Conservation (phyloP, 2,113 vertebrate species). For the Vidua macroura region DNA sequence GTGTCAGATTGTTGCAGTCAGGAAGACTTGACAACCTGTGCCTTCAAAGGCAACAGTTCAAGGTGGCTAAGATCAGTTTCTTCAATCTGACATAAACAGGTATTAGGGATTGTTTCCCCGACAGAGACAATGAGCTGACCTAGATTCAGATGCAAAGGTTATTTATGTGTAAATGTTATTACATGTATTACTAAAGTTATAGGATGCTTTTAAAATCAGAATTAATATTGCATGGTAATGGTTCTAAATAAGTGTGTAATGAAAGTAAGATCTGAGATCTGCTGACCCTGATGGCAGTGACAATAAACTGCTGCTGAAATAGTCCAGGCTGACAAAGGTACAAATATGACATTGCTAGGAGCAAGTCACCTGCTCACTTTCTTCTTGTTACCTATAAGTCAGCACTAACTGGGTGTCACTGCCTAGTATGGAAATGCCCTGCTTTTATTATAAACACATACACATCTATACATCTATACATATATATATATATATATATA, state of each 20-base stretch:
- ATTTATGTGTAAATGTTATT: conserved; percentile 8
- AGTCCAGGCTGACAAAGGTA: neutral
- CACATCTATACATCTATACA: neutral
- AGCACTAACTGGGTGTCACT: neutral
- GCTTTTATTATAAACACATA: neutral
- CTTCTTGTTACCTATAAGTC: neutral
- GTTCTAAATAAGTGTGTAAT: neutral
- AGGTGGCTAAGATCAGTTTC: neutral
- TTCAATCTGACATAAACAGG: neutral
- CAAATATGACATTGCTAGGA: neutral
- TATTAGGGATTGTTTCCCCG: neutral
- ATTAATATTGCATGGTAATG: neutral
- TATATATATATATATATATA: neutral
- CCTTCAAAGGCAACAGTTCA: neutral
- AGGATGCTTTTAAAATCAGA: neutral
- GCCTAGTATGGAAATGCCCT: neutral
- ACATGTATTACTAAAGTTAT: neutral
- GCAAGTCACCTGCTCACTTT: neutral
- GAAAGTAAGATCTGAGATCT: neutral
- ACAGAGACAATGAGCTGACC: neutral
- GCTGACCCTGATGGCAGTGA: neutral
- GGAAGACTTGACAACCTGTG: neutral
- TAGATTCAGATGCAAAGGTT: conserved; percentile 22
- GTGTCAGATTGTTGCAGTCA: neutral
- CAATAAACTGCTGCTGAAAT: neutral